Base-by-base conservation (phyloP, 1,140 invertebrate species). In the Calliphora vicina region DNA sequence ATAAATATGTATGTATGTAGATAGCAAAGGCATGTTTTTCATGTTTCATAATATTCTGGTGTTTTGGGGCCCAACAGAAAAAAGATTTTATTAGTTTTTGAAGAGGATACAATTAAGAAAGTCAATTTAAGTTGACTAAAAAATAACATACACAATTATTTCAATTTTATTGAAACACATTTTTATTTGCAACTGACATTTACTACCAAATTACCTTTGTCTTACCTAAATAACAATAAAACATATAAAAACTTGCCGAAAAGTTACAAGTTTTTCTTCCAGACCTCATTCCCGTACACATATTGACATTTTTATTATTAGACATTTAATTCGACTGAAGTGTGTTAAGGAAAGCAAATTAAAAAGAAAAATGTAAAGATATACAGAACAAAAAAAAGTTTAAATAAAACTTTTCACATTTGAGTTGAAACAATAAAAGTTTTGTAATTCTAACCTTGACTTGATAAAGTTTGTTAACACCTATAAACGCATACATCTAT, bases 371-470 rank as follows among this genome's bases (percentile, higher is more conserved):
- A 23, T 20, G 57, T 20, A 61, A 20, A 67, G 61, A 67, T n/a
- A 67, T 67, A 15, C n/a, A n/a, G n/a, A n/a, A n/a, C n/a, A 57
- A 57, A 12, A 67, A 67, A 67, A 67, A 67, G n/a, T 67, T 67
- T n/a, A 67, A 67, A 67, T 67, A 67, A 67, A 67, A 67, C 61
- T 67, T 67, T 67, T 67, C 61, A 67, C 61, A 67, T 67, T 67
- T 67, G 61, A 67, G 61, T 67, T 67, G 50, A 82, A 82, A 82
- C 42, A 61, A 78, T 35, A 78, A 78, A 82, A 82, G 73, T 82
- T 82, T 82, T 76, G 82, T 82, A 50, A 82, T 82, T 82, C 73
- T 76, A 82, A 82, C 82, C 71, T 82, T 82, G 82, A 50, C 72
- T 43, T 67, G n/a, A 67, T 67, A 67, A 67, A 67, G 61, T 67